Evolutionary conservation across 1,140 invertebrate species (phyloP).

Genomic region (Drosophila subpulchrella): DNA sequence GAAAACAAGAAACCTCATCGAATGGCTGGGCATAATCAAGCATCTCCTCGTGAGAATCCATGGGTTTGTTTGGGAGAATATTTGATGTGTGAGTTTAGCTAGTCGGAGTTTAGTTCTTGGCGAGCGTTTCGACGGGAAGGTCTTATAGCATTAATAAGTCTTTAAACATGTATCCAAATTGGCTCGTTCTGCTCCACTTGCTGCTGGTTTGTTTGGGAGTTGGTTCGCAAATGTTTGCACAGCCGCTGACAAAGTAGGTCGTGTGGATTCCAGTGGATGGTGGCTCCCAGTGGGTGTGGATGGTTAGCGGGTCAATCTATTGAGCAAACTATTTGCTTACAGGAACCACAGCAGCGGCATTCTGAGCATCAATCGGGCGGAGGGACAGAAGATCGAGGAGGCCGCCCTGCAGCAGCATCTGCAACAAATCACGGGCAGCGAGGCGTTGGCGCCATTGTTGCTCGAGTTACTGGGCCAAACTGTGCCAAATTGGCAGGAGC

Average conservation of each 20-base stretch:
- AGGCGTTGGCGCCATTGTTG: slow-evolving; percentile 70
- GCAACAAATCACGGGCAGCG: slow-evolving; percentile 58
- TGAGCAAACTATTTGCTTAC: slow-evolving; percentile 53
- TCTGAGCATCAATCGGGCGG: slow-evolving; percentile 39
- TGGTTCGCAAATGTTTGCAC: slow-evolving; percentile 63
- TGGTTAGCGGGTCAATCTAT: slow-evolving; percentile 57
- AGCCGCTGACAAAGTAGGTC: slow-evolving; percentile 73
- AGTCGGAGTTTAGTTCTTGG: slow-evolving; percentile 38
- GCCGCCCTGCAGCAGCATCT: slow-evolving; percentile 45
- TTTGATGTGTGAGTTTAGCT: slow-evolving; percentile 31
- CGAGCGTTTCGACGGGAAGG: slow-evolving; percentile 24
- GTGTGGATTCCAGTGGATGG: slow-evolving; percentile 13
- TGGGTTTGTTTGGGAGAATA: slow-evolving; percentile 4
- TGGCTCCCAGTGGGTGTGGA: neutral
- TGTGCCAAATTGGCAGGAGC: slow-evolving; percentile 71
- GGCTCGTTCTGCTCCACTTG: slow-evolving; percentile 33
- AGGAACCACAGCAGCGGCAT: slow-evolving; percentile 28
- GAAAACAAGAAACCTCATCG: slow-evolving; percentile 48
- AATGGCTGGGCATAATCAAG: slow-evolving; percentile 28
- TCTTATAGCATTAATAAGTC: slow-evolving; percentile 24
- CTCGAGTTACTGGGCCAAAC: slow-evolving; percentile 64
- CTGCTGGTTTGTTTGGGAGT: slow-evolving; percentile 22
- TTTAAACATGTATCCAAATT: slow-evolving; percentile 57
- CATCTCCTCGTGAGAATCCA: slow-evolving; percentile 15
- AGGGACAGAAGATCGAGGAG: slow-evolving; percentile 54